These are phyloP conservation scores for Chrysemys picta DNA, from an alignment of 2,113 vertebrate genomes.

Conservation along the genomic window DNA sequence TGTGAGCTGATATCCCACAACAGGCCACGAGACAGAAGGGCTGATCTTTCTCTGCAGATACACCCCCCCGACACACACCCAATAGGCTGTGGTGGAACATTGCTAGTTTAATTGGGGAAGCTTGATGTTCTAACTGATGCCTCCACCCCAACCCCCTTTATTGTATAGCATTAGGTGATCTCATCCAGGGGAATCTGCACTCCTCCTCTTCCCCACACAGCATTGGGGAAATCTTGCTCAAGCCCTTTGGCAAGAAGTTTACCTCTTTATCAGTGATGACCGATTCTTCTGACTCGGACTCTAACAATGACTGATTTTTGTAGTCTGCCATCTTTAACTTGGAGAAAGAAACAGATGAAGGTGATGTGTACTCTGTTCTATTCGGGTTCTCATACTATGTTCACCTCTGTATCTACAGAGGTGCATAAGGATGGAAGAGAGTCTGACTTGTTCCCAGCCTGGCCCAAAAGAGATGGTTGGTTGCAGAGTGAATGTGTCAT, in stretches of 20 bases:
- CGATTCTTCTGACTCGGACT: constrained; percentile 84
- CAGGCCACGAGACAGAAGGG: background rate
- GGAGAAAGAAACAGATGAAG: background rate
- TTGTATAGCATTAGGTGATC: background rate
- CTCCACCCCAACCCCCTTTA: background rate
- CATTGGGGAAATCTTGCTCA: background rate
- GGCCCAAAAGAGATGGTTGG: background rate
- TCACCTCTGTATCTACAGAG: background rate
- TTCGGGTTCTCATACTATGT: background rate
- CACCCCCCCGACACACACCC: background rate
- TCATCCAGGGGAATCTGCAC: background rate
- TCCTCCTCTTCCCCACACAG: background rate
- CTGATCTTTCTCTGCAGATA: background rate
- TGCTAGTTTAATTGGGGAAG: background rate
- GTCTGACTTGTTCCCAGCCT: background rate
- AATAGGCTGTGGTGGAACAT: background rate
- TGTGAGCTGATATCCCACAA: background rate
- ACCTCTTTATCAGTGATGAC: constrained; percentile 86
- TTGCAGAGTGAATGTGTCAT: background rate
- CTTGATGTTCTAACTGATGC: no score
- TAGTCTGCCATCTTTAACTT: constrained; percentile 64
- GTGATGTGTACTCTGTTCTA: background rate
- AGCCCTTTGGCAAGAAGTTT: background rate
- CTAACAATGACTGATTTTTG: constrained; percentile 68
- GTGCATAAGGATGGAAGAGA: background rate